phyloP scores from a whole-genome alignment of 2,888 invertebrate species.

The Leucophenga maculata region DNA sequence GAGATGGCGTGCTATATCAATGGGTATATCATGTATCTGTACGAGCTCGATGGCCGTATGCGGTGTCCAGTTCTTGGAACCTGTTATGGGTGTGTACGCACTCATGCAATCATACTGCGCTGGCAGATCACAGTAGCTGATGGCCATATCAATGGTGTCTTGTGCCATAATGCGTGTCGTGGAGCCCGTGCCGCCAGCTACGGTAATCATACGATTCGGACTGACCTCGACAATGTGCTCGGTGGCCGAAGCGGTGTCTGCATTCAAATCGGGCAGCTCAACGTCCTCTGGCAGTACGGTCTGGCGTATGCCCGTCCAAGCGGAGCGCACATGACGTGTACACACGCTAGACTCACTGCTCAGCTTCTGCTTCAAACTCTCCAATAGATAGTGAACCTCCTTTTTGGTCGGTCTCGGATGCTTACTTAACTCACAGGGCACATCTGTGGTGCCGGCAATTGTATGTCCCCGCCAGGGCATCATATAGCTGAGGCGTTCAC shows the following conservation, averaged over 20 bases:
- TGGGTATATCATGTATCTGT: slow-evolving; percentile 96
- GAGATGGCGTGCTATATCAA: slow-evolving; percentile 93
- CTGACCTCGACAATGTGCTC: slow-evolving; percentile 21
- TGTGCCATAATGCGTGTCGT: slow-evolving; percentile 96
- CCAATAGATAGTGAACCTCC: slow-evolving; percentile 85
- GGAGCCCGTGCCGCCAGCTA: slow-evolving; percentile 99
- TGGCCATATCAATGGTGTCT: slow-evolving; percentile 90
- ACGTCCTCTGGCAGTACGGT: slow-evolving; percentile 78
- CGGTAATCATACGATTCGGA: slow-evolving; percentile 87
- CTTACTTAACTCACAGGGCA: slow-evolving; percentile 90
- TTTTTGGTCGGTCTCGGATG: slow-evolving; percentile 73
- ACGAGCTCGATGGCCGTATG: slow-evolving; percentile 96
- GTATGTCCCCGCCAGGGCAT: slow-evolving; percentile 94
- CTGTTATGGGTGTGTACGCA: slow-evolving; percentile 66
- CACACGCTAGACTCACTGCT: slow-evolving; percentile 94
- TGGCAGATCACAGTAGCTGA: slow-evolving; percentile 67
- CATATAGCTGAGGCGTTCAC: slow-evolving; percentile 97
- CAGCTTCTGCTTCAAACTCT: slow-evolving; percentile 93
- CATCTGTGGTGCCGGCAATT: slow-evolving; percentile 93
- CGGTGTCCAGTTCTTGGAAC: slow-evolving; percentile 94
- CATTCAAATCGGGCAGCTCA: slow-evolving; percentile 85
- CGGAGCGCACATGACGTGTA: slow-evolving; percentile 95
- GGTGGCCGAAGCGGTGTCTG: background rate
- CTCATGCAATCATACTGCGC: background rate
- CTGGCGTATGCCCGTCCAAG: slow-evolving; percentile 96